Conservation (phyloP, 2,113 vertebrate species). For the Bucco capensis region DNA sequence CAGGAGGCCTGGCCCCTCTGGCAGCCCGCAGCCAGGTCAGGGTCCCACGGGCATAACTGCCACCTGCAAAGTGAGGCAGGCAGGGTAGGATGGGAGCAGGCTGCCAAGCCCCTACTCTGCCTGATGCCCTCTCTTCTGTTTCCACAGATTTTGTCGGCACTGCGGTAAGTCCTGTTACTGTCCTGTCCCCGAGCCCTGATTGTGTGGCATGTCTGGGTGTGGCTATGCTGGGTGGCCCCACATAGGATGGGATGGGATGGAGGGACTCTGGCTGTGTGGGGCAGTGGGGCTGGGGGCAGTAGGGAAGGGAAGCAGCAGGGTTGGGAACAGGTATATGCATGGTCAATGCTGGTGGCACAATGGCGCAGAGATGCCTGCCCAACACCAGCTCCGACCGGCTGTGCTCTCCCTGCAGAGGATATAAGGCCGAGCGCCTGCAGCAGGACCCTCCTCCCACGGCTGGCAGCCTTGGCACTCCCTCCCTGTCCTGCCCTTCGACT, state of each 20-base stretch:
- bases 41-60: neutral
- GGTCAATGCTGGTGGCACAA: neutral
- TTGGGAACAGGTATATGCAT: neutral
- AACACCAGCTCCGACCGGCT: neutral
- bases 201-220: neutral
- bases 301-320: neutral
- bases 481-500: conserved; percentile 42
- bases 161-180: conserved; percentile 70
- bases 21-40: neutral
- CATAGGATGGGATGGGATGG: neutral
- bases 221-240: neutral
- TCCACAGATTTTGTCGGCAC: conserved; percentile 77
- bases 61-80: neutral
- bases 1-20: accelerated
- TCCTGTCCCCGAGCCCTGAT: neutral
- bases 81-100: neutral
- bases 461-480: conserved; percentile 39
- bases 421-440: conserved; percentile 44
- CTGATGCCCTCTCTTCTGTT: conserved; percentile 30
- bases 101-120: neutral
- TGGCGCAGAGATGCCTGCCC: neutral
- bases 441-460: conserved; percentile 39
- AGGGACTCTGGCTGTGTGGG: neutral
- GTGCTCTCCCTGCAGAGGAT: conserved; percentile 59
- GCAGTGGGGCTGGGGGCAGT: neutral